These are phyloP conservation scores for Eupithecia insigniata DNA, from an alignment of 2,888 invertebrate genomes.

Conservation along the genomic window DNA sequence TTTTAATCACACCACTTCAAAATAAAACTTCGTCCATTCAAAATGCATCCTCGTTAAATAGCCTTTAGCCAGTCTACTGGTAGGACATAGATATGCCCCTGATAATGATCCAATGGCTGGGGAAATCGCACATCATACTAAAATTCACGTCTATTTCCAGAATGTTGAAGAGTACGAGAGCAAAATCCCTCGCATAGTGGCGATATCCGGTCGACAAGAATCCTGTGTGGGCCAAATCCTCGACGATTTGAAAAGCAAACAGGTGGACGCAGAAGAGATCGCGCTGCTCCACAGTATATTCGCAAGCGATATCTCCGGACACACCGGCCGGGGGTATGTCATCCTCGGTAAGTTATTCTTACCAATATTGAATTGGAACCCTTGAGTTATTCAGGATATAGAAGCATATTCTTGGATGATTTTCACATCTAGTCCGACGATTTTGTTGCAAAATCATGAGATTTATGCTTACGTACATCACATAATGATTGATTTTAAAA, in stretches of 20 bases:
- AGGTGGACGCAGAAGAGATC: constrained; percentile 78
- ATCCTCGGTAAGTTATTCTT: constrained; percentile 64
- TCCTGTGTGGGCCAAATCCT: constrained; percentile 66
- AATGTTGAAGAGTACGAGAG: constrained; percentile 55
- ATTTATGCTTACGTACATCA: background rate
- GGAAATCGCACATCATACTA: background rate
- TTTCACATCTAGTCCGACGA: background rate
- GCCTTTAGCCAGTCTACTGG: too few relatives aligned
- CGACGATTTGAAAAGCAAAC: constrained; percentile 56
- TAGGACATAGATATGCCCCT: too few relatives aligned
- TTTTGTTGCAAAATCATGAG: background rate
- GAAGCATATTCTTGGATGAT: background rate
- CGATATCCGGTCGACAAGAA: constrained; percentile 84
- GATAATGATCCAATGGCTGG: too few relatives aligned
- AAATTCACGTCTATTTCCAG: constrained; percentile 45
- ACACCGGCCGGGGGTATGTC: constrained; percentile 86
- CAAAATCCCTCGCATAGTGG: constrained; percentile 75
- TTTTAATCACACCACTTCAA: too few relatives aligned
- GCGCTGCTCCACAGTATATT: constrained; percentile 77
- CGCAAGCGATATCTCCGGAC: constrained; percentile 79
- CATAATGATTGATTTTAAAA: background rate
- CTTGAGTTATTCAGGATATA: background rate
- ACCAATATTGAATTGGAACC: background rate
- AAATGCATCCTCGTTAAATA: too few relatives aligned
- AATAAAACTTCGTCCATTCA: too few relatives aligned